Conservation (phyloP, 2,797 vertebrate genomes). For the Saxicola maurus region DNA sequence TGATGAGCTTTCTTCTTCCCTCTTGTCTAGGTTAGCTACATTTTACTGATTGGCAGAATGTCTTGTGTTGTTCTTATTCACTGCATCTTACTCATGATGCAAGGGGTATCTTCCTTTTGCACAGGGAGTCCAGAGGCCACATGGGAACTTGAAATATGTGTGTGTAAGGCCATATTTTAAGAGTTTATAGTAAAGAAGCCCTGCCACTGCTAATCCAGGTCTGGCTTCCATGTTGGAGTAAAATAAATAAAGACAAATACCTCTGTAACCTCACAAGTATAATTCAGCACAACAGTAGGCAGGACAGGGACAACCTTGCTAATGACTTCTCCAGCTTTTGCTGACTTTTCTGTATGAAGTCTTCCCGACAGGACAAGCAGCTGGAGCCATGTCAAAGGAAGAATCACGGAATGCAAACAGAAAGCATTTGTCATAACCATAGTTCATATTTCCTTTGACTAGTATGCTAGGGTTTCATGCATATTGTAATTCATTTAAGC, state of each 20-base stretch:
- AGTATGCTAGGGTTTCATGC: background rate
- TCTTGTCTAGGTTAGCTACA: background rate
- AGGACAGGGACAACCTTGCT: background rate
- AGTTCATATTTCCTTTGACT: background rate
- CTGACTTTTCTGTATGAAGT: background rate
- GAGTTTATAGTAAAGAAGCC: background rate
- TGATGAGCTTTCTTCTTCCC: background rate
- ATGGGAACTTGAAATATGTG: background rate
- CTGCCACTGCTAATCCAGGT: constrained; percentile 12
- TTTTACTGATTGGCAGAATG: background rate
- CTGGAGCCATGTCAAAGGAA: background rate
- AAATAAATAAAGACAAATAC: constrained; percentile 14
- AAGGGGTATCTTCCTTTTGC: background rate
- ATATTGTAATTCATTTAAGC: background rate
- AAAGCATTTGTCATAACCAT: background rate
- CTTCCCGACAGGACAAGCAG: background rate
- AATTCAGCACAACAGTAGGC: background rate
- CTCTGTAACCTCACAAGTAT: background rate
- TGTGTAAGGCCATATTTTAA: background rate
- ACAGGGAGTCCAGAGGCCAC: background rate
- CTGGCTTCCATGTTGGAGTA: background rate
- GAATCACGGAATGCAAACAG: background rate
- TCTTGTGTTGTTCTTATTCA: background rate
- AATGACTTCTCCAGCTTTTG: background rate
- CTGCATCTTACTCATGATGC: background rate